Conservation (phyloP, 1,140 invertebrate species). For the Sycophila sp. region DNA sequence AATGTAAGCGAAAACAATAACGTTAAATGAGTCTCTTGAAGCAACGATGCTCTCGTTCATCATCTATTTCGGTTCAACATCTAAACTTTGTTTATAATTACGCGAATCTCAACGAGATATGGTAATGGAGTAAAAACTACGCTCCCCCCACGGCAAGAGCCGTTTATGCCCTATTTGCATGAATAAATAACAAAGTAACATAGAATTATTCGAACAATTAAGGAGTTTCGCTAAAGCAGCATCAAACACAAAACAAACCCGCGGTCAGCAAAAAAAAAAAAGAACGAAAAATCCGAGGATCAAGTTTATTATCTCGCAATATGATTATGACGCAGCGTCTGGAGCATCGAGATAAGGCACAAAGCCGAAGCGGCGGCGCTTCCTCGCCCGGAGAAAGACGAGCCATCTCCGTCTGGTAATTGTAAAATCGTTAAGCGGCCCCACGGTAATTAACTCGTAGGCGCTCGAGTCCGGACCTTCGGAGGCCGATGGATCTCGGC, state of each 20-base stretch:
- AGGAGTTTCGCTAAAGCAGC: neutral
- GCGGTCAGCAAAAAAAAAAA: constrained; percentile 12
- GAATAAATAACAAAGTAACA: no score
- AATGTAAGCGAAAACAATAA: no score
- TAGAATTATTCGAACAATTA: no score
- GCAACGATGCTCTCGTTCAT: no score
- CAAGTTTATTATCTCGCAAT: constrained; percentile 41
- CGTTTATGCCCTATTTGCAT: no score
- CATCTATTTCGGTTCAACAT: no score
- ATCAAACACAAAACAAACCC: neutral
- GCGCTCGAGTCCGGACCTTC: constrained; percentile 41
- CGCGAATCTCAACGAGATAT: no score
- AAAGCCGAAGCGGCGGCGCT: constrained; percentile 27
- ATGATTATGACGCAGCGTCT: constrained; percentile 46
- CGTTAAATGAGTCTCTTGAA: no score
- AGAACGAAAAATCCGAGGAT: neutral
- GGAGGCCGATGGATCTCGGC: constrained; percentile 54
- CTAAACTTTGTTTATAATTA: no score
- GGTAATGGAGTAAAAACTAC: no score
- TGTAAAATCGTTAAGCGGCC: constrained; percentile 59
- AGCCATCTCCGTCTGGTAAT: constrained; percentile 47
- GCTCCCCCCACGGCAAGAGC: no score
- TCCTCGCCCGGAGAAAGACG: constrained; percentile 55
- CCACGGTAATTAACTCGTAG: constrained; percentile 59
- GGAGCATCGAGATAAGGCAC: constrained; percentile 2